These are phyloP conservation scores for Ashinkailepas kermadecensis DNA, from an alignment of 2,888 invertebrate species.

Conservation along the genomic window DNA sequence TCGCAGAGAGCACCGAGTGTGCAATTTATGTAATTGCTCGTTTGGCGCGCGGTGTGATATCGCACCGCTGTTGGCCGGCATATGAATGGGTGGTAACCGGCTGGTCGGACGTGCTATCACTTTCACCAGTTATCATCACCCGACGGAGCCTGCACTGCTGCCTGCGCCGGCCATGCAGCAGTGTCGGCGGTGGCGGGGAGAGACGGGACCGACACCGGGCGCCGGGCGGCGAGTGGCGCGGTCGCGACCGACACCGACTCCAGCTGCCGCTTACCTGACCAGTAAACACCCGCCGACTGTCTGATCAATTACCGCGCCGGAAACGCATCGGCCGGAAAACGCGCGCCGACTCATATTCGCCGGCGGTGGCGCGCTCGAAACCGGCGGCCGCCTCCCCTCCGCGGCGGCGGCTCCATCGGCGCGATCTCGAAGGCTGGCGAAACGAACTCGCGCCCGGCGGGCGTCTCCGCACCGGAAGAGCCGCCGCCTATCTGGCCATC, in stretches of 20 bases:
- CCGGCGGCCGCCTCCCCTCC: neutral
- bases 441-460: neutral
- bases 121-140: neutral
- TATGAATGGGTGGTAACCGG: neutral
- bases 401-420: neutral
- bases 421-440: neutral
- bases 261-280: neutral
- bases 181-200: neutral
- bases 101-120: neutral
- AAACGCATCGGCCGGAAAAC: neutral
- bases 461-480: neutral
- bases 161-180: neutral
- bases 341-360: neutral
- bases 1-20: neutral
- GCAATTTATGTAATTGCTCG: neutral
- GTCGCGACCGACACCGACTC: neutral
- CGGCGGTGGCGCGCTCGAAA: neutral
- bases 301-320: neutral
- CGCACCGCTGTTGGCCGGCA: neutral
- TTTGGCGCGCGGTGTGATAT: neutral
- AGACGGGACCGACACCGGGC: neutral
- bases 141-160: neutral
- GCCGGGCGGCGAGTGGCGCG: neutral
- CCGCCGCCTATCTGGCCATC: neutral
- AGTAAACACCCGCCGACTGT: neutral